phyloP scores from a whole-genome alignment of 2,113 vertebrate genomes.

The Thunnus thynnus region DNA sequence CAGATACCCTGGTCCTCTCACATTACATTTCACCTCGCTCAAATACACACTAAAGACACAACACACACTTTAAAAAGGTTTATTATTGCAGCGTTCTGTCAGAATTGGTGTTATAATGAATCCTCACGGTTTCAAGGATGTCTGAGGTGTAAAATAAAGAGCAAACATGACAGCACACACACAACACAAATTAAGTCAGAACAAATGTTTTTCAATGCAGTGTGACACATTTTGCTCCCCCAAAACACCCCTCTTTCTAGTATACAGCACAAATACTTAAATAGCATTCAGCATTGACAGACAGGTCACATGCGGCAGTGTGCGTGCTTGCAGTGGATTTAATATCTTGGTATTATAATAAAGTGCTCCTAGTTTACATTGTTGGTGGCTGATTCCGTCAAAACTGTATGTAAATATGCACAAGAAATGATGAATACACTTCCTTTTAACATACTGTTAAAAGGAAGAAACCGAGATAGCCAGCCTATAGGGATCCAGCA shows the following conservation, averaged over 20 bases:
- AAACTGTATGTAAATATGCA: not conserved
- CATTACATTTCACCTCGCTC: not conserved
- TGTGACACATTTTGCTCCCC: not conserved
- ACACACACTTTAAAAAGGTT: not conserved
- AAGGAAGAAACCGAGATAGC: not conserved
- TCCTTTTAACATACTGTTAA: not conserved
- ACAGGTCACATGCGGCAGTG: not conserved
- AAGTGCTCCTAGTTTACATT: not conserved
- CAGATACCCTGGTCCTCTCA: constrained; percentile 11
- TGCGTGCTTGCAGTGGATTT: too few relatives aligned
- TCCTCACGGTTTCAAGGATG: not conserved
- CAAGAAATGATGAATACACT: not conserved
- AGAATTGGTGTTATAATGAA: not conserved
- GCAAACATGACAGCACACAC: not conserved
- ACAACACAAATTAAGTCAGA: not conserved
- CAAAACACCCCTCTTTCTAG: not conserved
- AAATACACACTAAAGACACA: not conserved
- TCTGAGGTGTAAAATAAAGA: not conserved
- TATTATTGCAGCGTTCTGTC: not conserved
- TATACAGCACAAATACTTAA: not conserved
- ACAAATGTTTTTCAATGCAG: not conserved
- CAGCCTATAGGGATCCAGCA: not conserved
- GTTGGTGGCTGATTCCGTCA: not conserved
- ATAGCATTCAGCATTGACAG: not conserved
- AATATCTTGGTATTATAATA: not conserved